Conservation (phyloP, 2,888 invertebrate species). For the Nudaria mundana region DNA sequence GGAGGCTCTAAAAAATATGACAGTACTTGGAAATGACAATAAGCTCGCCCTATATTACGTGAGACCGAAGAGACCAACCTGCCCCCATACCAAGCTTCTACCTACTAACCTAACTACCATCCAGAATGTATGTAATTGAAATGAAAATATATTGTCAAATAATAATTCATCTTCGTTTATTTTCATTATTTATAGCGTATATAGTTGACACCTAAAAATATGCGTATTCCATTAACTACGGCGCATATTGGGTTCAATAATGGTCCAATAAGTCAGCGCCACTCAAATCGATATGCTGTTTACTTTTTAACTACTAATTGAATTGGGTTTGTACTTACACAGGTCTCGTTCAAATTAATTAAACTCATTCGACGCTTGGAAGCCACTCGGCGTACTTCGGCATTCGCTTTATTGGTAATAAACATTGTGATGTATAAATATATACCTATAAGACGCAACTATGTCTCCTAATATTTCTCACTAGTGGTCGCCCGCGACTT, state of each 20-base stretch:
- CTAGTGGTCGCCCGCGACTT: too few species aligned
- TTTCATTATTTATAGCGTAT: conserved; percentile 18
- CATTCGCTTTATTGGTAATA: conserved; percentile 52
- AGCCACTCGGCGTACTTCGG: conserved; percentile 34
- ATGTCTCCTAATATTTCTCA: too few species aligned
- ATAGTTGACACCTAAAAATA: conserved; percentile 22
- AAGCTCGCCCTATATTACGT: too few species aligned
- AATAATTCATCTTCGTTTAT: conserved; percentile 19
- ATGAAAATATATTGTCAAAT: conserved; percentile 14
- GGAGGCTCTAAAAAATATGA: too few species aligned
- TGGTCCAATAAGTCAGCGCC: conserved; percentile 28
- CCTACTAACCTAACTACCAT: too few species aligned
- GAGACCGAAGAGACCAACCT: too few species aligned
- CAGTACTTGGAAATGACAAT: too few species aligned
- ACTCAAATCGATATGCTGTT: conserved; percentile 44
- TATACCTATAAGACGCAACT: conserved; percentile 31
- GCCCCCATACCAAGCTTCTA: too few species aligned
- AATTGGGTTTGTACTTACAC: conserved; percentile 52
- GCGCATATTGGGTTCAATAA: conserved; percentile 18
- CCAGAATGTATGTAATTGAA: conserved; percentile 1
- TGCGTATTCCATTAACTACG: conserved; percentile 26
- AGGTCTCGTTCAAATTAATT: conserved; percentile 59
- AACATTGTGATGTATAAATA: conserved; percentile 39
- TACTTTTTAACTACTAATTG: conserved; percentile 62
- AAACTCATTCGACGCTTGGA: conserved; percentile 43